Evolutionary conservation across 2,797 vertebrate genomes (phyloP).

Genomic region (Acrossocheilus wenchowensis): DNA sequence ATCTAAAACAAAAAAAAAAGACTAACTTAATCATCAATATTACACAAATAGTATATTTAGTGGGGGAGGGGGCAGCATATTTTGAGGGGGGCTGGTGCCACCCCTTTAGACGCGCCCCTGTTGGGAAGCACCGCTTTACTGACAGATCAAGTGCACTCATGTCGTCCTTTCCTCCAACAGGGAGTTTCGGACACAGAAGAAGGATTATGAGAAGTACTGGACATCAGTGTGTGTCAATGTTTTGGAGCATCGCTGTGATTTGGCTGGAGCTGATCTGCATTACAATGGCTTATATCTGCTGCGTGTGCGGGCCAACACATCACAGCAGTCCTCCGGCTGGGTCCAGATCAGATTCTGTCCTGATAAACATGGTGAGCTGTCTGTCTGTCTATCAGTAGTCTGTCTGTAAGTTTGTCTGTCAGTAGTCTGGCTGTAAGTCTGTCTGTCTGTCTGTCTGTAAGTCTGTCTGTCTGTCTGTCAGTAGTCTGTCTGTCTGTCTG

Average conservation of each 20-base stretch:
- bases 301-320: slow-evolving; percentile 61
- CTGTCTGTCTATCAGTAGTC: no score
- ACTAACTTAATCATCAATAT: no score
- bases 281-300: slow-evolving; percentile 66
- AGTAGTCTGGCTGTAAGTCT: no score
- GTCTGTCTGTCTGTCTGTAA: no score
- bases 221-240: slow-evolving; percentile 25
- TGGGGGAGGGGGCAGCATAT: no score
- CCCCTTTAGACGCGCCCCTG: no score
- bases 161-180: slow-evolving; percentile 38
- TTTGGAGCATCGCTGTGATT: slow-evolving; percentile 65
- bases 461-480: no score
- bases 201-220: slow-evolving; percentile 54
- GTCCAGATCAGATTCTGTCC: slow-evolving; percentile 68
- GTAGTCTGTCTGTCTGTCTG: no score
- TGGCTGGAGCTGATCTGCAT: slow-evolving; percentile 54
- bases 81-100: no score
- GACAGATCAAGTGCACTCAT: neutral
- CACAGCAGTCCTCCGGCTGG: slow-evolving; percentile 63
- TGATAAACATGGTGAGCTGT: slow-evolving; percentile 71
- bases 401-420: no score
- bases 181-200: neutral
- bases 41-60: no score
- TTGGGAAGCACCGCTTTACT: neutral
- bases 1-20: no score